Evolutionary conservation across 2,888 invertebrate species (phyloP), one percentile per base, ranked within the genome.

Genomic region (Malthinus seriepunctatus): DNA sequence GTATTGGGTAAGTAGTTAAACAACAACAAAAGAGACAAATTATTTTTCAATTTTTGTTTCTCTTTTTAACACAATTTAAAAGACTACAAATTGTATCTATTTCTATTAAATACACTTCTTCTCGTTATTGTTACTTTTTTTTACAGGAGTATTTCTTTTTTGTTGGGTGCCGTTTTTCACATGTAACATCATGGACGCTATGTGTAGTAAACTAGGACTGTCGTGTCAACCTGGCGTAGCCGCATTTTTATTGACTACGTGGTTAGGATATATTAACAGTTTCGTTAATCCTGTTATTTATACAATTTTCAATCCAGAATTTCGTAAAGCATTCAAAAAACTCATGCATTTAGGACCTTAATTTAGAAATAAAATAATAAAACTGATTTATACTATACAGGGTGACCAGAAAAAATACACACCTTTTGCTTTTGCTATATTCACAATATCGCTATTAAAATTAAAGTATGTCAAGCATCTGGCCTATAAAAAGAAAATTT

Each of bases 131-230:
- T 23, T 23, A 3, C 5, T 23, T 23, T 23, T 23, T 23, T 5
- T 23, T 23, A 23, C 84, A 98, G 98, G 96, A 71, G 95, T 97
- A 2, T 99, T 99, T 79, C 87, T 99, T 38, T 88, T 97, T 74
- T 99, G 98, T 81, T 99, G 98, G 98, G 91, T 96, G 62, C 99
- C 99, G 34, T 99, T 99, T 84, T 99, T 99, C 86, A 94, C 95
- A 1, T 95, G 97, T 82, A 97, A 96, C 80, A 95, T 97, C 66
- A 87, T 97, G 82, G 97, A 96, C 76, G 99, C 97, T 8, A 88
- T 98, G 78, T 97, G 97, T 83, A 91, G 91, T 71, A 94, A 95
- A 79, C 81, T 92, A 69, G 85, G 86, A 49, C 83, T 86, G 68
- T 84, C 88, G 64, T 93, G 91, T 77, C 88, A 89, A 64, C 92